A percentile compares a stretch with the other conserved stretches of the same genome.
Conservation (phyloP, 2,113 vertebrate genomes). For the Bostrychus sinensis region DNA sequence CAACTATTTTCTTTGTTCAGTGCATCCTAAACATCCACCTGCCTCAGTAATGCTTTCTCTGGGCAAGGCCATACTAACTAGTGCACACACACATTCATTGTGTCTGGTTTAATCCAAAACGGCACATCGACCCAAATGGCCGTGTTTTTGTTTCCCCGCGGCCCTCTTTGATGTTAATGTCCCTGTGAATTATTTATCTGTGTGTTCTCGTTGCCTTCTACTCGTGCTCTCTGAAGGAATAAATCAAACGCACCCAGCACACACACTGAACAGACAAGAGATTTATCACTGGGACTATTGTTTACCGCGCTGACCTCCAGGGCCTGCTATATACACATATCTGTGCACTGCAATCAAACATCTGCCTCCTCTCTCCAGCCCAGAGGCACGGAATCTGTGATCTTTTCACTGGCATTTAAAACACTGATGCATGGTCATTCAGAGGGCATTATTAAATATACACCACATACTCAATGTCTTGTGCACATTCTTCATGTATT, state of each 20-base stretch:
- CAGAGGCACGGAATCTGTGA: conserved; percentile 7
- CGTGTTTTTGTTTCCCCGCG: conserved; percentile 72
- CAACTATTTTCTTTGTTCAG: not conserved
- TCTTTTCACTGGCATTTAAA: conserved; percentile 23
- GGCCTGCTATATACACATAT: conserved; percentile 67
- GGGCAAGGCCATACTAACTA: conserved; percentile 43
- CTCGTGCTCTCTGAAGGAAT: conserved; percentile 69
- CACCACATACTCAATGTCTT: conserved; percentile 15
- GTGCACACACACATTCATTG: conserved; percentile 18
- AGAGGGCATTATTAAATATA: not conserved
- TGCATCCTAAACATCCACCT: conserved; percentile 46
- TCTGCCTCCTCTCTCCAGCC: conserved; percentile 29
- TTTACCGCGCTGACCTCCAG: conserved; percentile 72
- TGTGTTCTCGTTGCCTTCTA: conserved; percentile 70
- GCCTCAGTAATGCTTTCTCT: conserved; percentile 32
- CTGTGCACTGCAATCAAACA: conserved; percentile 66
- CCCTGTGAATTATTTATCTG: conserved; percentile 79
- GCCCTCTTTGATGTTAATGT: conserved; percentile 79
- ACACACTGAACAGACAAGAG: conserved; percentile 60
- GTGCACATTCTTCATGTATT: not conserved
- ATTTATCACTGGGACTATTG: conserved; percentile 75
- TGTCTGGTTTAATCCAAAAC: conserved; percentile 73
- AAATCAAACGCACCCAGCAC: conserved; percentile 71
- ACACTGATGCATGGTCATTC: conserved; percentile 1
- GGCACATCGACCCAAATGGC: conserved; percentile 72